These are phyloP conservation scores for Drosophila acutilabella DNA, from an alignment of 2,888 invertebrate genomes.

Conservation along the genomic window DNA sequence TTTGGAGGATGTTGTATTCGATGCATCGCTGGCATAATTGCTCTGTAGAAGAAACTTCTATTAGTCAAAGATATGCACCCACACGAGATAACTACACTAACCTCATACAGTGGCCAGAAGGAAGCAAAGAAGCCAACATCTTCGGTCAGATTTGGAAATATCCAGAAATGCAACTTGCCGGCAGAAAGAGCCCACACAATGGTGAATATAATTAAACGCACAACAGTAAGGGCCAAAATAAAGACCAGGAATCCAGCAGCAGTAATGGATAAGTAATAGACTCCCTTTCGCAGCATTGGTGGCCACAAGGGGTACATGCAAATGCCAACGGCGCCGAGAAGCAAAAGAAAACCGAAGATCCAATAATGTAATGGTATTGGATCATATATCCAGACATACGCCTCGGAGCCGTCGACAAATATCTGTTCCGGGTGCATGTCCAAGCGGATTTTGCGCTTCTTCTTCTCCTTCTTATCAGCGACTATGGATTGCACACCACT, in stretches of 20 bases:
- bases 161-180: slow-evolving; percentile 97
- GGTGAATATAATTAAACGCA: slow-evolving; percentile 96
- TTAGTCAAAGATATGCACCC: neutral
- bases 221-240: slow-evolving; percentile 94
- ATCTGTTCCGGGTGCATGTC: slow-evolving; percentile 98
- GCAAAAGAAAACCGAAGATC: slow-evolving; percentile 95
- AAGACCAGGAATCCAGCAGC: slow-evolving; percentile 98
- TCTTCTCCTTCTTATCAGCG: slow-evolving; percentile 86
- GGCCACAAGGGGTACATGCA: slow-evolving; percentile 99
- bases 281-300: slow-evolving; percentile 94
- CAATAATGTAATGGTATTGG: slow-evolving; percentile 97
- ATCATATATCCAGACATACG: slow-evolving; percentile 99
- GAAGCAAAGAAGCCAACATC: slow-evolving; percentile 99
- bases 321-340: slow-evolving; percentile 96
- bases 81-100: slow-evolving; percentile 77
- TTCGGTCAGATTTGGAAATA: slow-evolving; percentile 99
- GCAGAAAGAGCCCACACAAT: slow-evolving; percentile 94
- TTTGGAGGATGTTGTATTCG: slow-evolving; percentile 85
- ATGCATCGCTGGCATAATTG: slow-evolving; percentile 90
- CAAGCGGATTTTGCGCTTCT: slow-evolving; percentile 96
- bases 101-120: slow-evolving; percentile 98
- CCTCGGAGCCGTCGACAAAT: slow-evolving; percentile 97
- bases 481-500: slow-evolving; percentile 56
- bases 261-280: slow-evolving; percentile 97
- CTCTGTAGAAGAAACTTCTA: slow-evolving; percentile 85